Percentiles rank a stretch among this genome's conserved stretches.
Evolutionary conservation across 23 tunicate species (phyloP).

Genomic region (Halocynthia roretzi): DNA sequence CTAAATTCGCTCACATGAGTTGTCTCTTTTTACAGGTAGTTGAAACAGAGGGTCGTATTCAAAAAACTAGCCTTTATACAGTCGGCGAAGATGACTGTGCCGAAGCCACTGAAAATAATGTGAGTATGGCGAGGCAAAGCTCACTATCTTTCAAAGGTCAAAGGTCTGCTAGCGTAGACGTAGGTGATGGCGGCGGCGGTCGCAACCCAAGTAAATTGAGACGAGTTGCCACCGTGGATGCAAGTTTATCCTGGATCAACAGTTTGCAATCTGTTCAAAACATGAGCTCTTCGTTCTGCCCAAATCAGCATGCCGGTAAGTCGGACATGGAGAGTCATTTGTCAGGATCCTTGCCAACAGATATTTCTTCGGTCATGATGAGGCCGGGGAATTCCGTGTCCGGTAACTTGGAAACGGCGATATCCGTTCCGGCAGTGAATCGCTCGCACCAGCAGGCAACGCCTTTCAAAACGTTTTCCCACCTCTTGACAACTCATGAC

Average conservation of each 20-base stretch:
- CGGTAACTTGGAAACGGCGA: background rate
- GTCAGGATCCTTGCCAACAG: constrained; percentile 14
- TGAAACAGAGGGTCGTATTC: background rate
- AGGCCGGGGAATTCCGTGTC: background rate
- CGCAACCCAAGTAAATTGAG: too few relatives aligned
- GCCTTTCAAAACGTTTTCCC: constrained; percentile 13
- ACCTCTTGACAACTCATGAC: constrained; percentile 16
- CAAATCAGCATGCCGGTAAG: background rate
- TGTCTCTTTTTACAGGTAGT: background rate
- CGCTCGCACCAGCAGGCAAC: background rate
- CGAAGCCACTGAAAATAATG: constrained; percentile 7
- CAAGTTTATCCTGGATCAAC: constrained; percentile 21
- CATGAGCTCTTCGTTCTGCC: background rate
- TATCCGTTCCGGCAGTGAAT: background rate
- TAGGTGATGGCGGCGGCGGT: background rate
- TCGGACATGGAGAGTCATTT: constrained; percentile 8
- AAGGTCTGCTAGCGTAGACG: constrained; percentile 6
- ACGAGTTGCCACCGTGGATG: background rate
- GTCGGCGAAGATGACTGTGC: constrained; percentile 3
- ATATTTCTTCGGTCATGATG: constrained; percentile 6
- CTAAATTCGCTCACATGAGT: background rate
- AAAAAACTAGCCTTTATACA: background rate
- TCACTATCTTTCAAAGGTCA: background rate
- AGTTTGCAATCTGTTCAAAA: constrained; percentile 2
- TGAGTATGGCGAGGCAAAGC: background rate